phyloP scores from a whole-genome alignment of 2,888 invertebrate species.

The Odontothrips loti region DNA sequence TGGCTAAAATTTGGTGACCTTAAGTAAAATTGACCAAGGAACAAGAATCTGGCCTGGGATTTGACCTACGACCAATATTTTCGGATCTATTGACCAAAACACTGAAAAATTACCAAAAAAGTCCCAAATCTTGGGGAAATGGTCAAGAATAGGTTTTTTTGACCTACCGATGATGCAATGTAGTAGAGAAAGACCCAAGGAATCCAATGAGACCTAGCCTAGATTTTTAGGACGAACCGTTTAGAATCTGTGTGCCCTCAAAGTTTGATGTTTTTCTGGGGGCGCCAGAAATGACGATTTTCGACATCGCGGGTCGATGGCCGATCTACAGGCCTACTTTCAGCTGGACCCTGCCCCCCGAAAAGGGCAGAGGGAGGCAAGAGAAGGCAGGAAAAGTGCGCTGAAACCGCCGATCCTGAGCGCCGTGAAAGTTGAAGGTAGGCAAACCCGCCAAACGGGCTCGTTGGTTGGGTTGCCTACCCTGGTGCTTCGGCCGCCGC shows the following conservation, averaged over 20 bases:
- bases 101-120: background rate
- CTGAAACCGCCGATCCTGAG: background rate
- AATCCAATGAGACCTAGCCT: background rate
- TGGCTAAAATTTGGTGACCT: background rate
- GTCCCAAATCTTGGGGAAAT: background rate
- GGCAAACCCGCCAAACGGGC: background rate
- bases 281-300: background rate
- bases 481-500: background rate
- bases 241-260: background rate
- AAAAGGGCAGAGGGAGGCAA: background rate
- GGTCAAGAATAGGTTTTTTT: background rate
- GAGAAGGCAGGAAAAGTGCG: background rate
- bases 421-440: background rate
- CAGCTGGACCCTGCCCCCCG: background rate
- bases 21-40: background rate
- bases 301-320: background rate
- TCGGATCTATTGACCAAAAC: background rate
- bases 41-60: background rate
- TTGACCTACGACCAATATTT: background rate
- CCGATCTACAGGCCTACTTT: slow-evolving; percentile 15
- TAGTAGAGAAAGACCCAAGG: background rate
- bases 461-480: background rate
- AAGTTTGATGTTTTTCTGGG: background rate
- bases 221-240: background rate
- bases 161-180: background rate